Evolutionary conservation across 2,888 invertebrate species (phyloP).

Genomic region (Tenthredo livida): DNA sequence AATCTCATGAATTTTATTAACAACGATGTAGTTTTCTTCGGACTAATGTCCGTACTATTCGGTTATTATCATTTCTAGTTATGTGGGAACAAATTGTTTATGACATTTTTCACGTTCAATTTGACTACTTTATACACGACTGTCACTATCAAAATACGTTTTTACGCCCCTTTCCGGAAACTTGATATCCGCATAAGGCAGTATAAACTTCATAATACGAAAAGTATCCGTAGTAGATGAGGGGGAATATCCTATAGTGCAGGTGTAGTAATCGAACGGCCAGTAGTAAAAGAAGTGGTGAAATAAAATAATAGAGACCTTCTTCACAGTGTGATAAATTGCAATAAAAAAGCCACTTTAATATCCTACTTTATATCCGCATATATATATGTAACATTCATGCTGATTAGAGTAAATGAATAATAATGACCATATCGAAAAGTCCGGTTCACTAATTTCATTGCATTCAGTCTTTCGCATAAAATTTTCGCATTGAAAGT

Average conservation of each 20-base stretch:
- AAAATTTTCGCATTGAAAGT: too few relatives aligned
- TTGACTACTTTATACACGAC: background rate
- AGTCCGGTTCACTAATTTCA: background rate
- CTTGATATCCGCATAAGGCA: background rate
- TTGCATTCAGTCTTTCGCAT: background rate
- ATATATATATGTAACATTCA: background rate
- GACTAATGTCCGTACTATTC: background rate
- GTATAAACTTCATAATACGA: slow-evolving; percentile 35
- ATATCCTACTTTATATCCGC: background rate
- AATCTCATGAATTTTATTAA: background rate
- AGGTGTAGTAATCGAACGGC: slow-evolving; percentile 22
- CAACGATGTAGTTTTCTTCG: background rate
- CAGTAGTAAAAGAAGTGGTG: slow-evolving; percentile 1
- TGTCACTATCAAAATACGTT: background rate
- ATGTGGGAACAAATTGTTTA: slow-evolving; percentile 2
- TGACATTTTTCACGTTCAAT: background rate
- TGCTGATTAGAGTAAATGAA: background rate
- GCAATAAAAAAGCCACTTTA: background rate
- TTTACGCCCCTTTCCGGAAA: background rate
- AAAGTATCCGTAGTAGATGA: slow-evolving; percentile 1
- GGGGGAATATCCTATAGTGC: background rate
- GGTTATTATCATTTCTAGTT: background rate
- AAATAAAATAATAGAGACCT: background rate
- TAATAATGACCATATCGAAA: background rate
- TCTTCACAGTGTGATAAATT: background rate